Conservation (phyloP, 23 tunicate genomes). For the Corella eumyota region DNA sequence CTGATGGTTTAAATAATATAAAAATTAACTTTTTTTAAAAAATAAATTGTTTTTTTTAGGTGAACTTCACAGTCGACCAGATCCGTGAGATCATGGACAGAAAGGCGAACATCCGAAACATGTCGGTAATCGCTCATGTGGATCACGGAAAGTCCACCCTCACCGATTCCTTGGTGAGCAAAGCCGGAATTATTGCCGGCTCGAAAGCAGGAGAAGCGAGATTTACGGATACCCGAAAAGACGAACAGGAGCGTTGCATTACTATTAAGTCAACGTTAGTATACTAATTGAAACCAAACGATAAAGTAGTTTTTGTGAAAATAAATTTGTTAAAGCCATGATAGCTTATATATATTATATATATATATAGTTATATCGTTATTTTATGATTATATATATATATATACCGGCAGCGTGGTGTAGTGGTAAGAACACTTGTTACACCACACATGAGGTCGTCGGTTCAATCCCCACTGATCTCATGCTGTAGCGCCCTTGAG, state of each 20-base stretch:
- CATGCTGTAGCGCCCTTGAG: too few relatives aligned
- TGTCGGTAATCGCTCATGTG: constrained; percentile 99
- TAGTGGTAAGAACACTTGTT: too few relatives aligned
- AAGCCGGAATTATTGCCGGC: constrained; percentile 97
- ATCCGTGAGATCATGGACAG: constrained; percentile 99
- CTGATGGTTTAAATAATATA: background rate
- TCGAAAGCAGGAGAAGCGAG: constrained; percentile 97
- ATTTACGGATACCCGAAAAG: constrained; percentile 95
- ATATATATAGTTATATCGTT: too few relatives aligned
- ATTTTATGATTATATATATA: too few relatives aligned
- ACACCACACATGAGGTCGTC: too few relatives aligned
- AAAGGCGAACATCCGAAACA: constrained; percentile 88
- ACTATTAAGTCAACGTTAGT: constrained; percentile 96
- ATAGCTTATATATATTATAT: too few relatives aligned
- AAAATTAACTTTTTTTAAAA: background rate
- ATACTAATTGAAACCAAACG: too few relatives aligned
- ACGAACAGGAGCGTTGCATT: constrained; percentile 96
- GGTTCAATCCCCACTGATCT: too few relatives aligned
- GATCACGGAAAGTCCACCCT: constrained; percentile 97
- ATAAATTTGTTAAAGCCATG: too few relatives aligned
- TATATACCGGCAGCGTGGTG: too few relatives aligned
- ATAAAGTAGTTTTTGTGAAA: too few relatives aligned
- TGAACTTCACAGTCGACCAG: constrained; percentile 94
- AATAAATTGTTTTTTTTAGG: constrained; percentile 19
- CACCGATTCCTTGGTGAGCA: constrained; percentile 95